Conservation (phyloP, 2,113 vertebrate species). For the Vicugna pacos region DNA sequence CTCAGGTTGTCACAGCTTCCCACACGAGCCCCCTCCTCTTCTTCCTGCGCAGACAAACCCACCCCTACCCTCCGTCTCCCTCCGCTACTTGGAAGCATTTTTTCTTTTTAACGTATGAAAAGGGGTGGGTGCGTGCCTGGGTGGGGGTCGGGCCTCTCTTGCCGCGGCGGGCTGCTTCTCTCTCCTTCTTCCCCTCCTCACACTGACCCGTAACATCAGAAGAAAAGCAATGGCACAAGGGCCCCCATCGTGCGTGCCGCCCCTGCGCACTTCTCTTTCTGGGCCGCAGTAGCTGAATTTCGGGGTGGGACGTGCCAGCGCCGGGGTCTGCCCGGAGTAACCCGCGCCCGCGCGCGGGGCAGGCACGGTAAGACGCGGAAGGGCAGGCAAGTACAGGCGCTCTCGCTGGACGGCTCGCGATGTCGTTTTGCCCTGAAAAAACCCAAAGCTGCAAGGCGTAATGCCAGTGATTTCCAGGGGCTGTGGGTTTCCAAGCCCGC, state of each 20-base stretch:
- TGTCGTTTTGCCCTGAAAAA: not conserved
- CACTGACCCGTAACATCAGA: not conserved
- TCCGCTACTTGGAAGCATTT: not conserved
- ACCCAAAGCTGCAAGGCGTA: not conserved
- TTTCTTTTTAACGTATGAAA: not conserved
- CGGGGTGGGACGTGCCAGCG: not conserved
- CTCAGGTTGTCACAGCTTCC: not conserved
- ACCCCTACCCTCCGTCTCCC: not conserved
- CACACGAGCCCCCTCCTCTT: not conserved
- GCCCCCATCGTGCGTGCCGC: fast-evolving
- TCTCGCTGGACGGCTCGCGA: not conserved
- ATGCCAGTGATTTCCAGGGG: not conserved
- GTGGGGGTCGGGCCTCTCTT: fast-evolving
- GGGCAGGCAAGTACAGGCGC: not conserved
- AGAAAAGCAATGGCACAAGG: not conserved
- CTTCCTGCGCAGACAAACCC: not conserved
- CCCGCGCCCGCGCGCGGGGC: too few relatives aligned
- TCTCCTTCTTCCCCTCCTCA: not conserved
- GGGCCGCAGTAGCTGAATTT: not conserved
- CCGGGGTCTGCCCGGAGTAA: too few relatives aligned
- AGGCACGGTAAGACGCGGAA: not conserved
- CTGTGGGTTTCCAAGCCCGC: not conserved
- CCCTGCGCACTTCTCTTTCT: not conserved
- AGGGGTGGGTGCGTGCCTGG: not conserved
- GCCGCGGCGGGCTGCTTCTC: not conserved